These are phyloP conservation scores for Protodeltote pygarga DNA, from an alignment of 2,888 invertebrate species.

Conservation along the genomic window DNA sequence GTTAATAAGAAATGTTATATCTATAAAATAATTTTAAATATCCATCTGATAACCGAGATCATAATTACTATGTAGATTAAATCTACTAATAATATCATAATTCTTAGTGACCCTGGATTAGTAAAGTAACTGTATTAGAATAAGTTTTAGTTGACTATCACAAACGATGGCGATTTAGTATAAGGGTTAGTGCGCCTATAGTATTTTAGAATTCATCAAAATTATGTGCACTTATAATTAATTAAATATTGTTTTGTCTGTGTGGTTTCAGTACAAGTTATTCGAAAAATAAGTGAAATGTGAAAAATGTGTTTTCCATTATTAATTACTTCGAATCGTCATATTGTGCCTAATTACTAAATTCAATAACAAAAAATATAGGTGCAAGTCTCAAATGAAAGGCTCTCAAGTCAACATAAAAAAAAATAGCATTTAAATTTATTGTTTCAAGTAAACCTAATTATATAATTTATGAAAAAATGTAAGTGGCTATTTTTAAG, in stretches of 20 bases:
- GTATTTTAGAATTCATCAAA: slow-evolving; percentile 39
- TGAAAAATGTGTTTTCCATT: background rate
- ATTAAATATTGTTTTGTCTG: slow-evolving; percentile 37
- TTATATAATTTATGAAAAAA: slow-evolving; percentile 32
- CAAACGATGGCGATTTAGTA: slow-evolving; percentile 46
- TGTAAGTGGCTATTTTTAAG: slow-evolving; percentile 38
- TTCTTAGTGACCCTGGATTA: slow-evolving; percentile 65
- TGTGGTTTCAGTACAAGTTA: slow-evolving; percentile 5
- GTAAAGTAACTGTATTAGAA: slow-evolving; percentile 67
- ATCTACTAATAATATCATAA: slow-evolving; percentile 75
- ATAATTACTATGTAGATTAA: slow-evolving; percentile 72
- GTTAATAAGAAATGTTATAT: slow-evolving; percentile 65
- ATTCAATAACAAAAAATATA: slow-evolving; percentile 54
- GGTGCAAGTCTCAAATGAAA: slow-evolving; percentile 79
- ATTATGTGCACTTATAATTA: slow-evolving; percentile 21
- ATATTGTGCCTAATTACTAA: slow-evolving; percentile 11
- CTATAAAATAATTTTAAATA: slow-evolving; percentile 60
- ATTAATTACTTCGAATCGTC: background rate
- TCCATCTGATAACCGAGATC: slow-evolving; percentile 55
- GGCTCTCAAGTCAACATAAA: slow-evolving; percentile 50
- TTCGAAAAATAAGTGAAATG: slow-evolving; percentile 6
- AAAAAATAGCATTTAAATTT: slow-evolving; percentile 57
- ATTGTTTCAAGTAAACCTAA: slow-evolving; percentile 44
- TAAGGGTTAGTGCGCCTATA: slow-evolving; percentile 50
- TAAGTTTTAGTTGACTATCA: slow-evolving; percentile 59